Conservation (phyloP, 2,797 vertebrate genomes). For the Simalia tracyae region DNA sequence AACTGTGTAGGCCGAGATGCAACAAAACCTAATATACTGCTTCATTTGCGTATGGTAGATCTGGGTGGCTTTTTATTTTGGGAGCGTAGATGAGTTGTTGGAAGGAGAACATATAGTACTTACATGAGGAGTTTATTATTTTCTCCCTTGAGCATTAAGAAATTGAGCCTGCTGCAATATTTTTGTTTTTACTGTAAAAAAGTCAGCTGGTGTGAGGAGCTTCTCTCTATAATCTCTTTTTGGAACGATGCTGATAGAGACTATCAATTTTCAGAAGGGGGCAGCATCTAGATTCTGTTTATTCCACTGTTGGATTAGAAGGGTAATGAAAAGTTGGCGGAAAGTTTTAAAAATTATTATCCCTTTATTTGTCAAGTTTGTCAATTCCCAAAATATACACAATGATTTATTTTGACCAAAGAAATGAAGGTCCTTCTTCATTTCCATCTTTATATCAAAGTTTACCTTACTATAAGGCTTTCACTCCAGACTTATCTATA, state of each 20-base stretch:
- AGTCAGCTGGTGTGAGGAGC: background rate
- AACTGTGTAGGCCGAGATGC: background rate
- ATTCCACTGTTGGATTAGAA: background rate
- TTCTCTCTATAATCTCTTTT: background rate
- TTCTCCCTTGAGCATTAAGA: background rate
- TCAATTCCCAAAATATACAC: background rate
- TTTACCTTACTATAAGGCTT: constrained; percentile 54
- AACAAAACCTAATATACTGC: background rate
- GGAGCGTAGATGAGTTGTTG: no score
- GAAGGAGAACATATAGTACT: background rate
- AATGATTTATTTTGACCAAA: background rate
- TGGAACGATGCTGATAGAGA: background rate
- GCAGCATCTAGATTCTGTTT: background rate
- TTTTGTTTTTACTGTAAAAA: background rate
- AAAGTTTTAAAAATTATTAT: constrained; percentile 13
- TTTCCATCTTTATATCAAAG: constrained; percentile 7
- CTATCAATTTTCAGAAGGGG: background rate
- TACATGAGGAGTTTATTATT: background rate
- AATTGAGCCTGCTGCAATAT: background rate
- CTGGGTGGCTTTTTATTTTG: background rate
- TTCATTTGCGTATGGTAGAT: background rate
- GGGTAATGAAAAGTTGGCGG: background rate
- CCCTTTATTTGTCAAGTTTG: background rate
- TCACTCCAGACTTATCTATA: constrained; percentile 46
- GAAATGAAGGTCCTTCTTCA: background rate